These are phyloP conservation scores for Monochamus alternatus DNA, from an alignment of 2,888 invertebrate genomes.

Conservation along the genomic window DNA sequence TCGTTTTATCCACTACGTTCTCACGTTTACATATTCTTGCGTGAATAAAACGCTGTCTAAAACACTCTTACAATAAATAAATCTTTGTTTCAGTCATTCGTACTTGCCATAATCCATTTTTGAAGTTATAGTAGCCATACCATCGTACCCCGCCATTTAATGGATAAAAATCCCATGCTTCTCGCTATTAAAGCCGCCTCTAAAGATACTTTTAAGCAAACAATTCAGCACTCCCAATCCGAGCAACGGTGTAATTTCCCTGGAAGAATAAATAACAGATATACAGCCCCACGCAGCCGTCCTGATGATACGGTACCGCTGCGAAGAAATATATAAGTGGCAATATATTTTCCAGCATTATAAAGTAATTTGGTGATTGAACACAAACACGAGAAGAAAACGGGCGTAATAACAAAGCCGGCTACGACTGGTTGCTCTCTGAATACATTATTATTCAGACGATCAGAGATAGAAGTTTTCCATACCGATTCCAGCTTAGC, in stretches of 20 bases:
- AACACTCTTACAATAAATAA: too few relatives aligned
- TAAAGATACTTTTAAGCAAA: not conserved
- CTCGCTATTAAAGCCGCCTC: not conserved
- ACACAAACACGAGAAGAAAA: slow-evolving; percentile 61
- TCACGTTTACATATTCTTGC: too few relatives aligned
- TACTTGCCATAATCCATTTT: too few relatives aligned
- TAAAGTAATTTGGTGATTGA: slow-evolving; percentile 66
- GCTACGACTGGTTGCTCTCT: slow-evolving; percentile 63
- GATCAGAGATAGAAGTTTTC: slow-evolving; percentile 69
- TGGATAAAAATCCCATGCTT: not conserved
- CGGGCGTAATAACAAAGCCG: slow-evolving; percentile 61
- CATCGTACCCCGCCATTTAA: not conserved
- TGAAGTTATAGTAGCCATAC: too few relatives aligned
- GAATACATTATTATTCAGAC: slow-evolving; percentile 69
- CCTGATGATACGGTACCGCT: slow-evolving; percentile 26
- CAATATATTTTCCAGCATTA: slow-evolving; percentile 60
- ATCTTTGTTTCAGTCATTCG: too few relatives aligned
- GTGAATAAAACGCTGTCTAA: too few relatives aligned
- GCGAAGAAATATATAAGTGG: slow-evolving; percentile 42
- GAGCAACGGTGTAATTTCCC: slow-evolving; percentile 11
- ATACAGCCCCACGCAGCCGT: slow-evolving; percentile 3
- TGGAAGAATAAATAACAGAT: slow-evolving; percentile 22
- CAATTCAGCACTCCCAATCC: slow-evolving; percentile 1
- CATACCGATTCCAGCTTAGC: slow-evolving; percentile 68
- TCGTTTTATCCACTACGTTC: too few relatives aligned